Conservation (phyloP, 2,888 invertebrate genomes). For the Macrosiphum euphorbiae region DNA sequence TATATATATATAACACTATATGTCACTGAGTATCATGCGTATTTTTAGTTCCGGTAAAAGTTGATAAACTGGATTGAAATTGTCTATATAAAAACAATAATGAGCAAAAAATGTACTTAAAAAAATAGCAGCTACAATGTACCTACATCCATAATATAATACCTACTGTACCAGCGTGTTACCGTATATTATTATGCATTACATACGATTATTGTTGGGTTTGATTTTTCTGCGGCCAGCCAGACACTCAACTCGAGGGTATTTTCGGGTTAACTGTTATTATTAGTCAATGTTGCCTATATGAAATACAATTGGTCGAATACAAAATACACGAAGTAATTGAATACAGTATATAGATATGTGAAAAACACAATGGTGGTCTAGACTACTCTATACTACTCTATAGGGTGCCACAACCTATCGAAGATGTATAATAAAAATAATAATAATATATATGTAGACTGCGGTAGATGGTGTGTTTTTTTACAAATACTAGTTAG, state of each 20-base stretch:
- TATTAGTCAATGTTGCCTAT: neutral
- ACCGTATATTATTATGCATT: neutral
- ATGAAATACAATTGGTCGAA: neutral
- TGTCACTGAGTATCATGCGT: neutral
- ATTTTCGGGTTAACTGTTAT: neutral
- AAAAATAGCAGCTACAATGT: neutral
- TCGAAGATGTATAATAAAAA: neutral
- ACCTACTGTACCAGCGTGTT: neutral
- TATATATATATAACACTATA: neutral
- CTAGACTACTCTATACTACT: neutral
- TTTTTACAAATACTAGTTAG: neutral
- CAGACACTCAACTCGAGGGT: too few species aligned
- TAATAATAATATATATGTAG: neutral
- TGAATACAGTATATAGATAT: neutral
- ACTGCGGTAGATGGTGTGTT: neutral
- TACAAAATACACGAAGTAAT: constrained; percentile 13
- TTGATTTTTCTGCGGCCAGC: constrained; percentile 6
- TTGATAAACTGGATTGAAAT: constrained; percentile 59
- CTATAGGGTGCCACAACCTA: neutral
- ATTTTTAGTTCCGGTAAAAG: constrained; percentile 55
- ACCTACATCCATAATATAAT: neutral
- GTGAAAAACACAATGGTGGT: neutral
- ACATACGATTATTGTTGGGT: neutral
- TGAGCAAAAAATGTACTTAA: constrained; percentile 40
- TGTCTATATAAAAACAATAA: constrained; percentile 34